Conservation (phyloP, 2,888 invertebrate species). For the Lochmaea crataegi region DNA sequence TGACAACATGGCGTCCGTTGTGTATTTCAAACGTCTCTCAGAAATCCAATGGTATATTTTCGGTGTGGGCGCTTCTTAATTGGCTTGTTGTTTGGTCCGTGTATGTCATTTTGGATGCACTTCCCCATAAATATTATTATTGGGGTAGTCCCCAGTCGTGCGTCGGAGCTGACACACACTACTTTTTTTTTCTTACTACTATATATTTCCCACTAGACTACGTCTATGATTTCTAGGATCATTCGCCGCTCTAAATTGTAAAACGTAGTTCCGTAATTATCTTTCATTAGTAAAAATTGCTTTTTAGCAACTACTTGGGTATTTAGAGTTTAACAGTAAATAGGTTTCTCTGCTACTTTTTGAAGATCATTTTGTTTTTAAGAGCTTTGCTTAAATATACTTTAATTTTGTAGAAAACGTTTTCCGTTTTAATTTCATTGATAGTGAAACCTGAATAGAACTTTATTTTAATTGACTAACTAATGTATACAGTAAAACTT, state of each 20-base stretch:
- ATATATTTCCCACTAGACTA: not conserved
- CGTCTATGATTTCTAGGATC: not conserved
- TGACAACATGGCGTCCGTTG: too few species aligned
- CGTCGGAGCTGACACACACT: too few species aligned
- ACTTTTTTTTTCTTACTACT: not conserved
- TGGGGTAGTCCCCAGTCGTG: too few species aligned
- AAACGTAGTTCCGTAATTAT: slow-evolving; percentile 24
- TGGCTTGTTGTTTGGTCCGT: too few species aligned
- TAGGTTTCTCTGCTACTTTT: slow-evolving; percentile 22
- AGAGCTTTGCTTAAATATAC: not conserved
- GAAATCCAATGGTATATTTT: too few species aligned
- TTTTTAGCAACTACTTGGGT: slow-evolving; percentile 16
- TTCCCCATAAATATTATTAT: too few species aligned
- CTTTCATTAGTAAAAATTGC: slow-evolving; percentile 28
- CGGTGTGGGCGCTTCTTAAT: too few species aligned
- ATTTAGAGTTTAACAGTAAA: slow-evolving; percentile 23
- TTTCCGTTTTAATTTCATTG: not conserved
- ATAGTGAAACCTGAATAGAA: not conserved
- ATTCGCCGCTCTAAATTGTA: not conserved
- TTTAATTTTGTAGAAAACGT: not conserved
- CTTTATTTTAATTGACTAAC: not conserved
- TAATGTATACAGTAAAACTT: not conserved
- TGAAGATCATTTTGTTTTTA: slow-evolving; percentile 26
- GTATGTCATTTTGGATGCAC: too few species aligned
- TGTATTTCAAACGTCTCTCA: too few species aligned